Base-by-base conservation (phyloP, 2,797 vertebrate genomes). In the Xyrichtys novacula region DNA sequence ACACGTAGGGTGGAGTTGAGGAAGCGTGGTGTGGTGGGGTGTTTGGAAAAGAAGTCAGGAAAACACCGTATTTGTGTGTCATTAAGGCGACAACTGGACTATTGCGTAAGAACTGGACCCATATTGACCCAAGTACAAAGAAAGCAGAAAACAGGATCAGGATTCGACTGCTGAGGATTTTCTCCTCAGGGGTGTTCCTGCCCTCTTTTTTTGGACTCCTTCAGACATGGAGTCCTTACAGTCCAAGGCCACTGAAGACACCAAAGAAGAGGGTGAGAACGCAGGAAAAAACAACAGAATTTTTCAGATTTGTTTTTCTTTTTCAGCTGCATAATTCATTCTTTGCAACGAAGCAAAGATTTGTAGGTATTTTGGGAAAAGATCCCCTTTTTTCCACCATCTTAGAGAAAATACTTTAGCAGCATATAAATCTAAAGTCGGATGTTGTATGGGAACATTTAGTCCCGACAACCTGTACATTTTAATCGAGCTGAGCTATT, bases 261-360 rank as follows among this genome's bases (percentile, higher is more conserved):
- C 63, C 9, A 68, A 54, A 32, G 76, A 76, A 38, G 66, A 85
- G 71, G 87, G 91, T 90, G 55, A 85, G 79, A 50, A 23, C n/a
- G 25, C 3, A 48, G 11, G 17, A 28, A 26, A 16, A 16, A 25
- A 46, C 11, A 6, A 46, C 20, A 11, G n/a, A 23, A n/a, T 15
- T 7, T 7, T 1, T 15, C 3, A 34, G 32, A 12, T 34, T 12
- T 12, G 7, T 34, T 3, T 34, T 34, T 34, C 32, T 12, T 12
- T 34, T 11, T 34, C 32, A 12, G 4, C 4, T 2, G 10, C 11
- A 4, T 34, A 12, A 4, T 12, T 34, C 32, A 2, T 34, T 2
- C 2, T 11, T 2, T 34, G 6, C 11, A 34, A n/a, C n/a, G n/a
- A 12, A 12, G 14, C 32, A 34, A 12, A 14, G 1, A 12, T 34